Conservation (phyloP, 2,797 vertebrate genomes). For the Sebastiscus albofasciatus region DNA sequence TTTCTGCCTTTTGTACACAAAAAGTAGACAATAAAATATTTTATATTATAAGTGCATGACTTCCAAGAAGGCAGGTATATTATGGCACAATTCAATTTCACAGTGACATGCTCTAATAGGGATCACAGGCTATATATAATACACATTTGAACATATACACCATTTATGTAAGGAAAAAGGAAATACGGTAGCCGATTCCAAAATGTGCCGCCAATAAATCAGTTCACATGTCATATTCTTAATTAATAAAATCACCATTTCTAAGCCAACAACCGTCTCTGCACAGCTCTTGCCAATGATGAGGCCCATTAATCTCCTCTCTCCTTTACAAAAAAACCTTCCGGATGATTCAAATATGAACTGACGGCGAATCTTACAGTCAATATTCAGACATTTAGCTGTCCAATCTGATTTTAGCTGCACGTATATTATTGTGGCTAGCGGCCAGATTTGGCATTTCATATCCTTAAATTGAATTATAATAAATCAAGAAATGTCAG, state of each 20-base stretch:
- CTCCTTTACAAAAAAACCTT: slow-evolving; percentile 26
- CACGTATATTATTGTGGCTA: background rate
- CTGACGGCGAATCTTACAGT: slow-evolving; percentile 17
- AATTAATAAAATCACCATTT: slow-evolving; percentile 34
- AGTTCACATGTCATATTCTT: slow-evolving; percentile 20
- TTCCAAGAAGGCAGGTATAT: background rate
- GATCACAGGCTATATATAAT: background rate
- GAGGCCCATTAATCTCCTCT: slow-evolving; percentile 49
- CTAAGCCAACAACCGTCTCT: slow-evolving; percentile 23
- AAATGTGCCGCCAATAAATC: background rate
- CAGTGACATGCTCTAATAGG: background rate
- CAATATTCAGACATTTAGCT: slow-evolving; percentile 31
- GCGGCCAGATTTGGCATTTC: slow-evolving; percentile 15
- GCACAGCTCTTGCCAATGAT: slow-evolving; percentile 23
- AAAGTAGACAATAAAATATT: too few species aligned
- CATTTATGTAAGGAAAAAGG: background rate
- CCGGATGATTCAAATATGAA: slow-evolving; percentile 28
- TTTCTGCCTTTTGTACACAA: too few species aligned
- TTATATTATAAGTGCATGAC: background rate
- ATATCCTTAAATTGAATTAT: slow-evolving; percentile 17
- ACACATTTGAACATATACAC: background rate
- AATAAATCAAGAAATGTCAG: slow-evolving; percentile 23
- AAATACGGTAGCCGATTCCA: background rate
- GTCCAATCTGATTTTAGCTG: slow-evolving; percentile 27
- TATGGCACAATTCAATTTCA: background rate